Evolutionary conservation across 2,113 vertebrate species (phyloP), one percentile per base, ranked within the genome.

Genomic region (Anser cygnoides): DNA sequence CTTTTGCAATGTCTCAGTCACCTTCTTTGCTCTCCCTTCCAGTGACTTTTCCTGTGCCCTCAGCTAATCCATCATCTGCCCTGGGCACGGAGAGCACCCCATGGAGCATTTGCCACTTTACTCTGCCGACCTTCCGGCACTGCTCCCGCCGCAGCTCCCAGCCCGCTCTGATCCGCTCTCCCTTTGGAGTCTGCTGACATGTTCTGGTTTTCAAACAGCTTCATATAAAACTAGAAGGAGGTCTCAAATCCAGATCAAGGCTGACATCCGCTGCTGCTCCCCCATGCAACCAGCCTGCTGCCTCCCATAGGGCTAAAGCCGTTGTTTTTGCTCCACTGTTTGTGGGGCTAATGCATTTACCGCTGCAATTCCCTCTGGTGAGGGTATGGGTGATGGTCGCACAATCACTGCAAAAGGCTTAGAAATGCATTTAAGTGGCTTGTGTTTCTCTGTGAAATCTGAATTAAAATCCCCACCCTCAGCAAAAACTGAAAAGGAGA

Each of bases 161-260:
- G 70, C 75, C 73, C 1, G 0, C 0, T 0, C 5, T 95, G 87
- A 95, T 95, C 89, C 84, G 35, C 91, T 75, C 78, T 95, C 93
- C 91, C 91, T 79, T 44, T 4, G 21, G 94, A 92, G 70, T 28
- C 57, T 58, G 94, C 66, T 10, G 2, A 63, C 84, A 72, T 1
- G 0, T 12, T 76, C 89, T 91, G 74, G 33, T 65, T 95, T 91
- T 87, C 84, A 95, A 94, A 75, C 35, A 95, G 81, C 87, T 87
- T 79, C 81, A 11, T 26, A 70, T 37, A 70, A 83, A 97, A 76
- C 66, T 87, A 58, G 93, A 75, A 92, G 96, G 95, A 92, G 71
- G 91, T 89, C 89, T 96, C 74, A 93, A 95, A 95, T 91, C 89
- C 94, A 95, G 77, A 93, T 94, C 84, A 92, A 95, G 81, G 77